Base-by-base conservation (phyloP, 2,888 invertebrate genomes). In the Sclerodermus sp. region DNA sequence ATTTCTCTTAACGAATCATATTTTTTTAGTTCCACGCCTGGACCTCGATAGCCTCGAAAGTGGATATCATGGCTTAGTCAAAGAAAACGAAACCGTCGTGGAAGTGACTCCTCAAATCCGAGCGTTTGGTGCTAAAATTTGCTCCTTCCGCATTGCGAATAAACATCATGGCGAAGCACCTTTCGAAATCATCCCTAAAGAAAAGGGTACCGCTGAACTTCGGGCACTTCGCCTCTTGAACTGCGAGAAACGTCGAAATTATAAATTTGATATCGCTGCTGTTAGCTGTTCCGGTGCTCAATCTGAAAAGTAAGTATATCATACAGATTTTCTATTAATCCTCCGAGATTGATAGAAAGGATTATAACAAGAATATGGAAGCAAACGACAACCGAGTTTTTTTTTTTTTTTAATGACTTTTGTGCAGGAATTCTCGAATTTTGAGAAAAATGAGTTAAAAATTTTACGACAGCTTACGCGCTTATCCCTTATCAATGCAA, bases 241-340 rank as follows among this genome's bases (percentile, higher is more conserved):
- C 81, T 96, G 94, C 81, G 95, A 96, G 80, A 94, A 94, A 78
- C 83, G 93, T 47, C 89, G 92, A 71, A 93, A 92, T 79, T 96
- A 96, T 84, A 94, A 93, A 82, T 96, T 97, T 79, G 93, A 94
- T 80, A 93, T 96, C 76, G 90, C 93, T 47, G 96, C 96, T 34
- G 88, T 94, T 55, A 92, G 93, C 60, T 96, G 96, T 79, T 89
- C 90, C 73, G 93, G 91, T 53, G 88, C 88, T 57, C 89, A 90
- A 70, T 91, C 91, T 16, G 88, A 90, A 75, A 88, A 87, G 89
- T 89, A 71, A 81, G 86, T 58, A 13, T 13, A 8, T 12, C 6
- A 34, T 34, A 23, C 23, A 5, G 8, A 23, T 23, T 23, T 23
- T 23, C 23, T 3, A 23, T 23, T 23, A 23, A 23, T 23, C 3